phyloP scores from a whole-genome alignment of 1,140 invertebrate genomes.

The Luehdorfia chinensis region DNA sequence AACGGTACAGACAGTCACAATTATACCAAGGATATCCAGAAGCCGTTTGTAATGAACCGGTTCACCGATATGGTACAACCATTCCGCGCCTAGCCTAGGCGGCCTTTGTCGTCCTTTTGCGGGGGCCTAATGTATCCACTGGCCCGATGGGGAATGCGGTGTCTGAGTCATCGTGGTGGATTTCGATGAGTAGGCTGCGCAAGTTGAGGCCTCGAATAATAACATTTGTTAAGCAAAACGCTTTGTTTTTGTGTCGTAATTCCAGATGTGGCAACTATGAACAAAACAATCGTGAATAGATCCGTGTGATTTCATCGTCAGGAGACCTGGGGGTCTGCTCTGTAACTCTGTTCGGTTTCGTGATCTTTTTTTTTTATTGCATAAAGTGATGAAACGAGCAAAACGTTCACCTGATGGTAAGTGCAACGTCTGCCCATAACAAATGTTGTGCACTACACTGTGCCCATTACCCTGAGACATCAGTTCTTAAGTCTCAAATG shows the following conservation, averaged over 20 bases:
- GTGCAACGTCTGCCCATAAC: too few relatives aligned
- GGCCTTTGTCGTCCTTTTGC: conserved; percentile 11
- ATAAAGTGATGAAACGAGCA: too few relatives aligned
- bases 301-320: too few relatives aligned
- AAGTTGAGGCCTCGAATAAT: too few relatives aligned
- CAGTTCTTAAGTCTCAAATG: too few relatives aligned
- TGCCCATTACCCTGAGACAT: too few relatives aligned
- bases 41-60: neutral
- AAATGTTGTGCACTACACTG: too few relatives aligned
- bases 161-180: too few relatives aligned
- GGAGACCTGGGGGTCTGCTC: too few relatives aligned
- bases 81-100: neutral
- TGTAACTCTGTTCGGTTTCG: too few relatives aligned
- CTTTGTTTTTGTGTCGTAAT: neutral
- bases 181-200: neutral
- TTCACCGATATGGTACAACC: neutral
- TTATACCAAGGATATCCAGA: conserved; percentile 6
- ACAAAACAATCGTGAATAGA: neutral
- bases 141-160: neutral
- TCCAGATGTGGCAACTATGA: neutral
- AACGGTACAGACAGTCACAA: neutral
- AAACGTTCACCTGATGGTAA: too few relatives aligned
- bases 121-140: neutral
- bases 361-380: too few relatives aligned
- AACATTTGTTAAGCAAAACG: conserved; percentile 4